Evolutionary conservation across 2,113 vertebrate species (phyloP).

Genomic region (Hoplias malabaricus): DNA sequence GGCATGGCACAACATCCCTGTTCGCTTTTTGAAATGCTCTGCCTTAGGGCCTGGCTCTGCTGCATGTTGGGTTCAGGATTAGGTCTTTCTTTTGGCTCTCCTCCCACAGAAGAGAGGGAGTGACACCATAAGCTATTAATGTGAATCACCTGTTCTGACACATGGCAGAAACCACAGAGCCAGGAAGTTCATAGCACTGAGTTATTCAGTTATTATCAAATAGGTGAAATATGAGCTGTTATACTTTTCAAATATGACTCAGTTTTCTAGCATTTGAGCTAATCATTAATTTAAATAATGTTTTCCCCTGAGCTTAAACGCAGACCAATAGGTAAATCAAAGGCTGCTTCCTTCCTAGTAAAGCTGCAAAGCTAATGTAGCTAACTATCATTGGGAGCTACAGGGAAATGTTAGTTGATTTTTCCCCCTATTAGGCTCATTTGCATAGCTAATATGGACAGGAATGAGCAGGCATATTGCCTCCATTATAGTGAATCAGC

Average conservation of each 20-base stretch:
- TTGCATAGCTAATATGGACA: too few species aligned
- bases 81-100: neutral
- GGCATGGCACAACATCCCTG: neutral
- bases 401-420: too few species aligned
- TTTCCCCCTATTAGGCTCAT: too few species aligned
- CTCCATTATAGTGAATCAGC: too few species aligned
- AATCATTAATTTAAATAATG: neutral
- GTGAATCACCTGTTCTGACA: slow-evolving; percentile 16
- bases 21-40: neutral
- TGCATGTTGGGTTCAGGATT: neutral
- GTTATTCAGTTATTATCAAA: neutral
- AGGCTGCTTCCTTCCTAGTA: too few species aligned
- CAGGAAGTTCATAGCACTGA: too few species aligned
- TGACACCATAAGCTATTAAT: slow-evolving; percentile 5
- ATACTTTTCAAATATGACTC: neutral
- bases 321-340: neutral
- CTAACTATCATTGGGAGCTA: too few species aligned
- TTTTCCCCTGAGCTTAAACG: neutral
- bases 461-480: too few species aligned
- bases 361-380: too few species aligned
- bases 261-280: too few species aligned
- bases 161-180: neutral
- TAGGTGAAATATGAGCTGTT: neutral
- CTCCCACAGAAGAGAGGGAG: neutral
- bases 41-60: neutral